Evolutionary conservation across 2,113 vertebrate genomes (phyloP).

Genomic region (Phyllopteryx taeniolatus): DNA sequence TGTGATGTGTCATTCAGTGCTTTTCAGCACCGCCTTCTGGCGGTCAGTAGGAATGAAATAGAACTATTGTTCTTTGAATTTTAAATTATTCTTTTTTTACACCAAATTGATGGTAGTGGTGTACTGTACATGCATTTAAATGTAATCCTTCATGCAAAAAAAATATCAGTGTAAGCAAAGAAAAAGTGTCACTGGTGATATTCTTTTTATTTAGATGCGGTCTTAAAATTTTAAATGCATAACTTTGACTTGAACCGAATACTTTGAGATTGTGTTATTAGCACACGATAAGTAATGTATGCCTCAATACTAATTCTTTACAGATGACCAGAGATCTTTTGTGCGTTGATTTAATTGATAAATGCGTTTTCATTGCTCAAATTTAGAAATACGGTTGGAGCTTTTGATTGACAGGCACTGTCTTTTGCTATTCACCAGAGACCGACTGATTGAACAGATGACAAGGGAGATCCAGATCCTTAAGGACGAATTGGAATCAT

Average conservation of each 20-base stretch:
- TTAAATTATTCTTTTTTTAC: not conserved
- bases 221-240: not conserved
- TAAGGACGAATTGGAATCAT: constrained; percentile 84
- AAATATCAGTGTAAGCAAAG: too few species aligned
- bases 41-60: not conserved
- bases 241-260: not conserved
- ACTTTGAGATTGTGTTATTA: not conserved
- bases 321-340: not conserved
- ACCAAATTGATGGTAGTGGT: not conserved
- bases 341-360: not conserved
- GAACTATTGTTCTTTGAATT: not conserved
- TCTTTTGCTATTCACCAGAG: constrained; percentile 72
- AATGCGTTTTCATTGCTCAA: not conserved
- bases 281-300: not conserved
- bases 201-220: not conserved
- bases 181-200: too few species aligned
- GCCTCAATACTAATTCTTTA: not conserved
- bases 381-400: not conserved
- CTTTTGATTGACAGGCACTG: not conserved
- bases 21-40: too few species aligned
- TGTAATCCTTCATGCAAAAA: too few species aligned
- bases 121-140: too few species aligned
- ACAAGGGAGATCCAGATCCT: constrained; percentile 81
- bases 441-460: constrained; percentile 86
- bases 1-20: too few species aligned